These are phyloP conservation scores for Euglossa dilemma DNA, from an alignment of 1,140 invertebrate species.

Conservation along the genomic window DNA sequence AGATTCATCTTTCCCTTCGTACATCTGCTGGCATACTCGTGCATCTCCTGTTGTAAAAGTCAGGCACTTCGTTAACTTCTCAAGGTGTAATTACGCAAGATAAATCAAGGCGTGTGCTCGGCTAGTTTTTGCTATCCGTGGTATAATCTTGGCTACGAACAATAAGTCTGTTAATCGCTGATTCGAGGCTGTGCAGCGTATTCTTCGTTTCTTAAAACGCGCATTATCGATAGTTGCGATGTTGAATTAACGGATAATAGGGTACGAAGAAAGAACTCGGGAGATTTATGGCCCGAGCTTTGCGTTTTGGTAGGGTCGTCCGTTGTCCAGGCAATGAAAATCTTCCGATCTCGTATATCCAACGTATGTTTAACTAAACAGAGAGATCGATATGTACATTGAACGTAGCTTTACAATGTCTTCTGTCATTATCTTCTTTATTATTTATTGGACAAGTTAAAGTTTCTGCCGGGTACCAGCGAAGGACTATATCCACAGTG, in stretches of 20 bases:
- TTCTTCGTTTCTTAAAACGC: no score
- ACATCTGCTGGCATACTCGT: not conserved
- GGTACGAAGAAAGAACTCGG: no score
- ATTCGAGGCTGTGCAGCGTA: not conserved
- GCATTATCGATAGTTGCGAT: not conserved
- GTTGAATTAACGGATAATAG: not conserved
- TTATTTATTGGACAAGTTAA: not conserved
- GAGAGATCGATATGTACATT: constrained; percentile 8
- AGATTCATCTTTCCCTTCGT: not conserved
- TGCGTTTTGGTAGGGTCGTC: not conserved
- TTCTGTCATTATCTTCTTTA: constrained; percentile 31
- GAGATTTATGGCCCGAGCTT: not conserved
- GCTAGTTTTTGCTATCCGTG: not conserved
- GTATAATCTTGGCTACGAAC: not conserved
- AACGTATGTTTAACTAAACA: not conserved
- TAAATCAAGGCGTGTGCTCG: not conserved
- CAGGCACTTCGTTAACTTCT: not conserved
- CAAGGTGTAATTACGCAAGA: constrained; percentile 6
- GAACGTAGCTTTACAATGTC: constrained; percentile 11
- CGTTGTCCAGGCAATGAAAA: not conserved
- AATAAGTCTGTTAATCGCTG: not conserved
- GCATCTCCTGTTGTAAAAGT: not conserved
- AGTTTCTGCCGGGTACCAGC: no score
- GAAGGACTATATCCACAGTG: not conserved
- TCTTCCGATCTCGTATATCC: not conserved